These are phyloP conservation scores for Misgurnus anguillicaudatus DNA, from an alignment of 2,113 vertebrate species.

Conservation along the genomic window DNA sequence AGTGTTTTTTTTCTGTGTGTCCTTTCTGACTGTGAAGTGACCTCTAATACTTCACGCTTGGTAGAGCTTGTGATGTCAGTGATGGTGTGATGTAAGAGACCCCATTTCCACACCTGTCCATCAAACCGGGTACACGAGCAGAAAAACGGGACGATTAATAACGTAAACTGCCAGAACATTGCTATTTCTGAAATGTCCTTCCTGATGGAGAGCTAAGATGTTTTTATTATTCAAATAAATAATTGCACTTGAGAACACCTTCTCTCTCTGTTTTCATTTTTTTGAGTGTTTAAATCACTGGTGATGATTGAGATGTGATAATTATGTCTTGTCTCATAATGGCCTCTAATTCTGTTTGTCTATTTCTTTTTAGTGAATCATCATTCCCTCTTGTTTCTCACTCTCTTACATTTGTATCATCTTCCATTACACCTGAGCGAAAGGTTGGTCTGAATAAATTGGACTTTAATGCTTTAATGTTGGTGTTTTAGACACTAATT, in stretches of 20 bases:
- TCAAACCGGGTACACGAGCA: constrained; percentile 1
- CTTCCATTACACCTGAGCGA: constrained; percentile 15
- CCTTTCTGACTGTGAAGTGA: constrained; percentile 6
- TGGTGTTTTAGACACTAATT: constrained; percentile 7
- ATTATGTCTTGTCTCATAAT: constrained; percentile 41
- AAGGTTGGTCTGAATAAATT: constrained; percentile 8
- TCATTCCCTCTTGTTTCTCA: constrained; percentile 2
- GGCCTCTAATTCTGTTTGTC: constrained; percentile 29
- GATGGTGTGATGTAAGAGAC: constrained; percentile 35
- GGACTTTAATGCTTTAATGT: constrained; percentile 18
- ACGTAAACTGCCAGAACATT: constrained; percentile 5
- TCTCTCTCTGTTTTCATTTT: not conserved
- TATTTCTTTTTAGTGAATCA: not conserved
- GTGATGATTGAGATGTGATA: constrained; percentile 9
- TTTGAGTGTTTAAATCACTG: not conserved
- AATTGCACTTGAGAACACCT: not conserved
- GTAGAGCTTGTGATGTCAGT: constrained; percentile 6
- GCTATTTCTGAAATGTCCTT: constrained; percentile 42
- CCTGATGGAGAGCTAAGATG: not conserved
- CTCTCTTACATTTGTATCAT: constrained; percentile 7
- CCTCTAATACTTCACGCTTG: not conserved
- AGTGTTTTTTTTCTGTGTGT: not conserved
- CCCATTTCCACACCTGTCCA: constrained; percentile 37
- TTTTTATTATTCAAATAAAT: not conserved
- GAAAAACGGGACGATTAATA: constrained; percentile 3